Conservation (phyloP, 2,113 vertebrate genomes). For the Corythornis vintsioides region DNA sequence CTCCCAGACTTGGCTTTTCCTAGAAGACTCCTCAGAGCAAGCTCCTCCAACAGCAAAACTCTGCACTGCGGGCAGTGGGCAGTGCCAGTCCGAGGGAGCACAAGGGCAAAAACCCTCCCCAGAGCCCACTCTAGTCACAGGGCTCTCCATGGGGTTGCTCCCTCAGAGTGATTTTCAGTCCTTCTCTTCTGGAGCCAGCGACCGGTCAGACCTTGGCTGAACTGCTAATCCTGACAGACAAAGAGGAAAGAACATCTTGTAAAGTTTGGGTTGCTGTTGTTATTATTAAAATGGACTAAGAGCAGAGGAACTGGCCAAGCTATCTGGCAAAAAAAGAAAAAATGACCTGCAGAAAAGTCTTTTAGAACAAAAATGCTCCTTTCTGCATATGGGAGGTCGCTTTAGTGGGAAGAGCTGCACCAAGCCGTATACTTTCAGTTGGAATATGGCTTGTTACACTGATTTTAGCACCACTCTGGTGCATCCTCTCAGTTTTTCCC, state of each 20-base stretch:
- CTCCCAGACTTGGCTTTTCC: neutral
- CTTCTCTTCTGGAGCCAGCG: slow-evolving; percentile 3
- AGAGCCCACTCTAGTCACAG: neutral
- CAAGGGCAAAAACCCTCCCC: neutral
- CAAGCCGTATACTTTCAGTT: neutral
- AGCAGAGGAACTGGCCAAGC: slow-evolving; percentile 27
- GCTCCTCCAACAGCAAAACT: neutral
- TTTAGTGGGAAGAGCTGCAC: neutral
- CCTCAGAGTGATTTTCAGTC: neutral
- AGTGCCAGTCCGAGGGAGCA: neutral
- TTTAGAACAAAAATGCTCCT: neutral
- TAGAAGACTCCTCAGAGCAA: neutral
- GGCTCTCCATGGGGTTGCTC: neutral
- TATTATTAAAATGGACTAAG: slow-evolving; percentile 50
- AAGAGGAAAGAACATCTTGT: slow-evolving; percentile 70
- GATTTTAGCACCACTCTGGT: neutral
- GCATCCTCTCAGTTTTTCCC: neutral
- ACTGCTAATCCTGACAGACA: slow-evolving; percentile 65
- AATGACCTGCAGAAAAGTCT: slow-evolving; percentile 9
- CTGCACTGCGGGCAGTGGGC: neutral
- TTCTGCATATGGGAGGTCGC: slow-evolving; percentile 9
- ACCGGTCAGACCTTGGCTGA: slow-evolving; percentile 61
- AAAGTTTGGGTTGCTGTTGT: slow-evolving; percentile 68
- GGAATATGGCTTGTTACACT: neutral
- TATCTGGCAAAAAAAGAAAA: slow-evolving; percentile 43